Base-by-base conservation (phyloP, 2,888 invertebrate genomes). In the Crossocerus cetratus region DNA sequence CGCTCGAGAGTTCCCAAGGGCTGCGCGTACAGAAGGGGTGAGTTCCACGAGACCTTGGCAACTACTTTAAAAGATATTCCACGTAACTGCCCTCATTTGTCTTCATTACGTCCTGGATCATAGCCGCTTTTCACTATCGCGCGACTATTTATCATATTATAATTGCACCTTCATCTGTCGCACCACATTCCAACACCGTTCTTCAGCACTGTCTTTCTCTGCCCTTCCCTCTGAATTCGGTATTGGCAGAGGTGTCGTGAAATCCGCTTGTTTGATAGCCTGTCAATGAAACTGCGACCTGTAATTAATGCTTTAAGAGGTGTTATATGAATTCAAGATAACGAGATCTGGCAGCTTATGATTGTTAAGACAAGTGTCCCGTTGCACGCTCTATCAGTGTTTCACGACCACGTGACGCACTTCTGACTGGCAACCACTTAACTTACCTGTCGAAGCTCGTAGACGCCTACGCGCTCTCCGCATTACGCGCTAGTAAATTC, bases 51-150 rank as follows among this genome's bases (percentile, higher is more conserved):
- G 32, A 32, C 16, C n/a, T 16, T 49, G 49, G 49, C 49, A 49
- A 49, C 49, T 49, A 49, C 49, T 16, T 49, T 49, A 14, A 16
- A 49, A 49, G 14, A 49, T 49, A 49, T 49, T 49, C 49, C 49
- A 49, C 49, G 32, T 32, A 32, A 32, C 32, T 32, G 32, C 8
- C 8, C 32, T 32, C 32, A 32, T 32, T 32, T 32, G 8, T 32
- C 49, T 49, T 49, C 49, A 49, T 49, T 49, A 49, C 49, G 16
- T 0, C 16, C 11, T 32, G 32, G 11, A 32, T 32, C 32, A 8
- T 32, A 32, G 32, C 32, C 32, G 32, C 32, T 32, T 32, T 32
- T 32, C 32, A 32, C 32, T 32, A 32, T 32, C 32, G 8, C 32
- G 11, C 8, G 32, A 32, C 32, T 32, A 32, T 32, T 32, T 32